Evolutionary conservation across 2,797 vertebrate species (phyloP).

Genomic region (Philypnodon macrostomus): DNA sequence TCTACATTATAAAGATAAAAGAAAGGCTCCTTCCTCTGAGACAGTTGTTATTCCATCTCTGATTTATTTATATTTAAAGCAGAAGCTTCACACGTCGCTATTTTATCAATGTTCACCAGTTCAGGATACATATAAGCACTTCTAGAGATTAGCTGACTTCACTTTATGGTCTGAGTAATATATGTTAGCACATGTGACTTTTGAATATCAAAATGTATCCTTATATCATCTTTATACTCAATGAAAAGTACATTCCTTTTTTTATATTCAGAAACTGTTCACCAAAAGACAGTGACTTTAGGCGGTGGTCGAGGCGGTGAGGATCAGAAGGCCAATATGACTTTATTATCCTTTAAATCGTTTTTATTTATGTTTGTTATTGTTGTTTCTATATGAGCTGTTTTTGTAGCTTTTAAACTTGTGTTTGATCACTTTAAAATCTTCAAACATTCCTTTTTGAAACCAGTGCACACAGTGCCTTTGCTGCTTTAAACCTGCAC

Average conservation of each 20-base stretch:
- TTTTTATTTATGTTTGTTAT: slow-evolving; percentile 69
- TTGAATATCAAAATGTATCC: slow-evolving; percentile 86
- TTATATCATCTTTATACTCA: slow-evolving; percentile 86
- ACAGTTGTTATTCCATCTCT: slow-evolving; percentile 63
- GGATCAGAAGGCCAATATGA: slow-evolving; percentile 61
- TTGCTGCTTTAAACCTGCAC: slow-evolving; percentile 45
- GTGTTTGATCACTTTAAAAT: slow-evolving; percentile 57
- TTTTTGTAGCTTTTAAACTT: slow-evolving; percentile 54
- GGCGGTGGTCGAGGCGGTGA: slow-evolving; percentile 41
- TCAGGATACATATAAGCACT: slow-evolving; percentile 84
- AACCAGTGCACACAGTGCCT: slow-evolving; percentile 49
- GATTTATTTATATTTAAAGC: slow-evolving; percentile 81
- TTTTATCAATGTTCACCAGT: slow-evolving; percentile 75
- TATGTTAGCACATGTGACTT: slow-evolving; percentile 90
- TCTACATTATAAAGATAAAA: slow-evolving; percentile 61
- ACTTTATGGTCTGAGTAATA: slow-evolving; percentile 87
- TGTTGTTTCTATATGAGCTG: slow-evolving; percentile 51
- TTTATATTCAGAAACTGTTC: slow-evolving; percentile 78
- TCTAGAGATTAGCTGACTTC: slow-evolving; percentile 77
- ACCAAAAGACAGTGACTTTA: slow-evolving; percentile 71
- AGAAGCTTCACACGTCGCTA: slow-evolving; percentile 76
- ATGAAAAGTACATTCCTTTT: slow-evolving; percentile 67
- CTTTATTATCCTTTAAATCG: slow-evolving; percentile 55
- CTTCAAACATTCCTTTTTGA: slow-evolving; percentile 68
- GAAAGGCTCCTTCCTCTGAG: slow-evolving; percentile 46